Conservation (phyloP, 37 sponge, comb jelly and placozoan genomes). For the Chondrosia reniformis region DNA sequence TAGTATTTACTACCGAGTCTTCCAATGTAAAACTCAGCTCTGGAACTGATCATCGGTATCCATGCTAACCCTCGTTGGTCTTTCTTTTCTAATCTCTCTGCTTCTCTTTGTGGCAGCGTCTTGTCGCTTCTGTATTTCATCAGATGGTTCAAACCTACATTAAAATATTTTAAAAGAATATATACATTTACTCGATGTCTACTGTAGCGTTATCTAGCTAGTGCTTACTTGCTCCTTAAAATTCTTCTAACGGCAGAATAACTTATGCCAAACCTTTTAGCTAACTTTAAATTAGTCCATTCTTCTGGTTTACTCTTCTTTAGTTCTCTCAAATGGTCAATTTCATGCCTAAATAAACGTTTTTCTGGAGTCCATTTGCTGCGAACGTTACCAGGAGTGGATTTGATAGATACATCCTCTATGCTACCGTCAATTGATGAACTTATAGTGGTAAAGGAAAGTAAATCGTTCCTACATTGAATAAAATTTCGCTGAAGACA, state of each 20-base stretch:
- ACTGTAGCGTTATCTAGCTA: neutral
- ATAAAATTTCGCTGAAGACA: neutral
- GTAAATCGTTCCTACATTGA: too few relatives aligned
- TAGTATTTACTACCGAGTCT: too few relatives aligned
- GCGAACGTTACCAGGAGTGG: too few relatives aligned
- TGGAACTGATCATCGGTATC: too few relatives aligned
- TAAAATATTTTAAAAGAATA: neutral
- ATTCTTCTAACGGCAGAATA: conserved; percentile 42
- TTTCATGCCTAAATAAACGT: conserved; percentile 53
- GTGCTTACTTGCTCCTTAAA: conserved; percentile 51
- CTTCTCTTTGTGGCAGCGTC: neutral
- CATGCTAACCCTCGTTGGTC: neutral
- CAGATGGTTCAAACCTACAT: neutral
- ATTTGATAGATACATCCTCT: too few relatives aligned
- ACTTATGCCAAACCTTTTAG: conserved; percentile 54
- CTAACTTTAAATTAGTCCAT: conserved; percentile 38
- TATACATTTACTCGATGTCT: neutral
- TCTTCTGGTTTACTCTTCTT: conserved; percentile 30
- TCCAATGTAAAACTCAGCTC: too few relatives aligned
- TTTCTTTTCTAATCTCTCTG: neutral
- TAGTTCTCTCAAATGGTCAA: conserved; percentile 51
- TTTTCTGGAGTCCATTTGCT: conserved; percentile 47
- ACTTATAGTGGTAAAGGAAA: too few relatives aligned
- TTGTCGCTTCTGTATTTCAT: neutral
- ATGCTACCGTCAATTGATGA: too few relatives aligned